Percentiles rank a stretch among this genome's conserved stretches.
These are phyloP conservation scores for Phyllostomus hastatus DNA, from an alignment of 2,113 vertebrate species.

Conservation along the genomic window DNA sequence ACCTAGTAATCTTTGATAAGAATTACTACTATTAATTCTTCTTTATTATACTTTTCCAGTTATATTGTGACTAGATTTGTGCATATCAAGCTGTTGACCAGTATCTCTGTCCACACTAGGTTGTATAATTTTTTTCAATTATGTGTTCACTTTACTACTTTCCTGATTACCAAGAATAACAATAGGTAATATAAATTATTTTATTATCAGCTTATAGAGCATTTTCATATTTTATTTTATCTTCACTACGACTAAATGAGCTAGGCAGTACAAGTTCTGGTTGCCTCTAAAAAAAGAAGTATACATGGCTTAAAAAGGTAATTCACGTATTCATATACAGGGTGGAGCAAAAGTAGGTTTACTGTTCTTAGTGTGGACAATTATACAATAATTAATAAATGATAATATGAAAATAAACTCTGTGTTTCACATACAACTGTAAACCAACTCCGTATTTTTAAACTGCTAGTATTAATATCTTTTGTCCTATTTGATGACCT, in stretches of 20 bases:
- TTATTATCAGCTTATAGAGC: not conserved
- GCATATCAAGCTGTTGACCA: not conserved
- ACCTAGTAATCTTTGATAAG: not conserved
- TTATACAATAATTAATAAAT: not conserved
- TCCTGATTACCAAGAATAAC: not conserved
- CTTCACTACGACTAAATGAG: not conserved
- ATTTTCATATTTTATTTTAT: not conserved
- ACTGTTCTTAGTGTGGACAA: not conserved
- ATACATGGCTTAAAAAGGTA: not conserved
- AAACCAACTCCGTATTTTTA: not conserved
- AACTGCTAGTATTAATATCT: not conserved
- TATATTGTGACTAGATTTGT: not conserved
- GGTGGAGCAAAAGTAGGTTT: not conserved
- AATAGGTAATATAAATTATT: not conserved
- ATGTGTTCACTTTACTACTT: not conserved
- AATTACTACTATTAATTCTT: not conserved
- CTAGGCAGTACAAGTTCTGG: not conserved
- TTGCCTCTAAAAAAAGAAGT: not conserved
- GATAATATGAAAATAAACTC: not conserved
- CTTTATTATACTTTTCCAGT: not conserved
- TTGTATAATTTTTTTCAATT: not conserved
- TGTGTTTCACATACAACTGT: not conserved
- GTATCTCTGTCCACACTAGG: not conserved
- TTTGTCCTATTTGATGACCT: not conserved
- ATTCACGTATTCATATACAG: not conserved